A percentile compares a stretch with the other conserved stretches of the same genome.
Evolutionary conservation across 1,140 invertebrate genomes (phyloP).

Genomic region (Zaprionus ornatus): DNA sequence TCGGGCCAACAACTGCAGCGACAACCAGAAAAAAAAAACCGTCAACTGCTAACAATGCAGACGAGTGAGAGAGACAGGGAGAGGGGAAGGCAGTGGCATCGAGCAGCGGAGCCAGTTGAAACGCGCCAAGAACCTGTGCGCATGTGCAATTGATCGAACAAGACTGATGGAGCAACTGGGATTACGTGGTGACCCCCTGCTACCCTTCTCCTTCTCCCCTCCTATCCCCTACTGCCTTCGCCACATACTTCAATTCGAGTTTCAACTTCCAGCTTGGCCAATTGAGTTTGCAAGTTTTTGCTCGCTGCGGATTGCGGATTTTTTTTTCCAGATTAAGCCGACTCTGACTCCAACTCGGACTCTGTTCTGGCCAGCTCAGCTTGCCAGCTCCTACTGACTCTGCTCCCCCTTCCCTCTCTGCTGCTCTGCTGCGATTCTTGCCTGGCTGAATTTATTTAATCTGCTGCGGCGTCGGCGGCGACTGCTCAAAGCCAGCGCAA

Average conservation of each 20-base stretch:
- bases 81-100: slow-evolving; percentile 1
- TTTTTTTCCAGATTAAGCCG: slow-evolving; percentile 73
- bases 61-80: background rate
- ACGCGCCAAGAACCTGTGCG: slow-evolving; percentile 68
- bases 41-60: slow-evolving; percentile 64
- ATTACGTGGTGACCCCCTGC: slow-evolving; percentile 61
- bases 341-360: slow-evolving; percentile 9
- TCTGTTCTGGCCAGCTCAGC: slow-evolving; percentile 21
- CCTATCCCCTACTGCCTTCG: background rate
- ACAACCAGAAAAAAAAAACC: slow-evolving; percentile 42
- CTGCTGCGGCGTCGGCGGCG: slow-evolving; percentile 74
- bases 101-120: slow-evolving; percentile 2
- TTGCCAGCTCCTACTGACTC: background rate
- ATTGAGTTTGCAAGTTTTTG: slow-evolving; percentile 83
- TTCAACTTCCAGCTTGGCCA: slow-evolving; percentile 43
- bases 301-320: slow-evolving; percentile 48
- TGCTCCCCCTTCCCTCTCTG: slow-evolving; percentile 19
- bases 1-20: slow-evolving; percentile 7
- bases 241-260: slow-evolving; percentile 3
- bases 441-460: slow-evolving; percentile 82
- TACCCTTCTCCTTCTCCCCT: background rate
- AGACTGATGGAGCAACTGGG: slow-evolving; percentile 83
- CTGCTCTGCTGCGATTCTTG: slow-evolving; percentile 25
- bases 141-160: slow-evolving; percentile 83
- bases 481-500: slow-evolving; percentile 69